These are phyloP conservation scores for Pentamera pediparva DNA, from an alignment of 53 echinoderm and acorn worm genomes.

Conservation along the genomic window DNA sequence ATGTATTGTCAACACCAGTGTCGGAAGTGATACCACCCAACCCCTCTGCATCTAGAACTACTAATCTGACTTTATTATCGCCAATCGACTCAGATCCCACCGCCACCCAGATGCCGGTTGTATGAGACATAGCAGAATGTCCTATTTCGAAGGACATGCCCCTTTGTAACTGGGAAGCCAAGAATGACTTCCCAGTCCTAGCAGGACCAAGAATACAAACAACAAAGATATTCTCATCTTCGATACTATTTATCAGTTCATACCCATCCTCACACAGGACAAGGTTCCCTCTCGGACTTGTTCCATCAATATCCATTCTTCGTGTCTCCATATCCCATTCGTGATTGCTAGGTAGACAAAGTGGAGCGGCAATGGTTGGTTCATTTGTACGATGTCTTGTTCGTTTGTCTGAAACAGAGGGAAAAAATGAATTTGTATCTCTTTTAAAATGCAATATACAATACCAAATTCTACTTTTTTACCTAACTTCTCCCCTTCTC, in stretches of 20 bases:
- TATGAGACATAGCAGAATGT: neutral
- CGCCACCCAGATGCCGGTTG: constrained; percentile 7
- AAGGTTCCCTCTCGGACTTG: neutral
- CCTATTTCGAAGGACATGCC: neutral
- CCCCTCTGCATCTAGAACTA: constrained; percentile 1
- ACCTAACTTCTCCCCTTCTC: no score
- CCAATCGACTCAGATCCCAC: neutral
- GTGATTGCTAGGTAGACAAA: neutral
- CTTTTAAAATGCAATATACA: no score
- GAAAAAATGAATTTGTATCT: no score
- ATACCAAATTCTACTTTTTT: no score
- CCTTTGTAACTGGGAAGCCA: neutral
- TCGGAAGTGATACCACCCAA: neutral
- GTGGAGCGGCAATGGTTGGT: neutral
- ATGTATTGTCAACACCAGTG: neutral
- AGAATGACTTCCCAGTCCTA: constrained; percentile 5
- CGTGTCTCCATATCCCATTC: neutral
- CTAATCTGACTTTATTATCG: neutral
- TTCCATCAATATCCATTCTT: neutral
- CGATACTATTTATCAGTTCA: neutral
- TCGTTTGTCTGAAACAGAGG: neutral
- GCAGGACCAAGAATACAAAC: neutral
- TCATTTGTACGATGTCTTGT: no score
- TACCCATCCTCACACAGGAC: neutral
- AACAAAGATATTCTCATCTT: neutral